These are phyloP conservation scores for Caenorhabditis sinica DNA, from an alignment of 2,888 invertebrate genomes.

Conservation along the genomic window DNA sequence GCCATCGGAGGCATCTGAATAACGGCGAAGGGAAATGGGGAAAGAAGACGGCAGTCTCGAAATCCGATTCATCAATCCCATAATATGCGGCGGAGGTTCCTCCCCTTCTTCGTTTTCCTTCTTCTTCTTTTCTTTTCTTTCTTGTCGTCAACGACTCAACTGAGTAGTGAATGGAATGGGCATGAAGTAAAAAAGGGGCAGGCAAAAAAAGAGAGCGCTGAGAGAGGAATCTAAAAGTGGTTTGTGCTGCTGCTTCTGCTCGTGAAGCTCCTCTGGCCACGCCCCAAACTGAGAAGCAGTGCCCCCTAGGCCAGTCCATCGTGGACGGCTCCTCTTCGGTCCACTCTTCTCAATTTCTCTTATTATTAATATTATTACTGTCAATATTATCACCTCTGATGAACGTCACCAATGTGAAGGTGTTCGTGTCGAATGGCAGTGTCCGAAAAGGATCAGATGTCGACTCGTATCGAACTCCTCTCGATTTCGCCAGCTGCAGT, in stretches of 20 bases:
- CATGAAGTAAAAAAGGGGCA: conserved; percentile 57
- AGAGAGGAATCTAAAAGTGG: conserved; percentile 63
- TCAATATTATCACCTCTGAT: conserved; percentile 28
- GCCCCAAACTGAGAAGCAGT: conserved; percentile 53
- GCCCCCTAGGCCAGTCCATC: conserved; percentile 60
- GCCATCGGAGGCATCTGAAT: conserved; percentile 23
- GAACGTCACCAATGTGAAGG: conserved; percentile 69
- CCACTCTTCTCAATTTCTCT: conserved; percentile 32
- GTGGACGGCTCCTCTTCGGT: conserved; percentile 47
- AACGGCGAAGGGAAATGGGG: conserved; percentile 14
- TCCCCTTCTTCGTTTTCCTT: conserved; percentile 39
- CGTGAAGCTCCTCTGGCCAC: conserved; percentile 41
- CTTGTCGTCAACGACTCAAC: conserved; percentile 58
- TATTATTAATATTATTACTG: conserved; percentile 8
- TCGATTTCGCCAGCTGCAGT: conserved; percentile 58
- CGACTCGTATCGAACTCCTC: conserved; percentile 54
- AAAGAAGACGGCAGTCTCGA: conserved; percentile 43
- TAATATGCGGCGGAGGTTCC: conserved; percentile 56
- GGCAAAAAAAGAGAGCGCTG: conserved; percentile 57
- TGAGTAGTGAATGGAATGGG: conserved; percentile 62
- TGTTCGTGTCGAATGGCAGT: conserved; percentile 69
- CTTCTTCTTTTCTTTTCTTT: conserved; percentile 47
- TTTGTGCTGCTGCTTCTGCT: conserved; percentile 61
- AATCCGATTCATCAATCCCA: conserved; percentile 64
- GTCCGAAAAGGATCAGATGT: conserved; percentile 56